phyloP scores from a whole-genome alignment of 2,113 vertebrate genomes.

The Pollimyrus isidori region DNA sequence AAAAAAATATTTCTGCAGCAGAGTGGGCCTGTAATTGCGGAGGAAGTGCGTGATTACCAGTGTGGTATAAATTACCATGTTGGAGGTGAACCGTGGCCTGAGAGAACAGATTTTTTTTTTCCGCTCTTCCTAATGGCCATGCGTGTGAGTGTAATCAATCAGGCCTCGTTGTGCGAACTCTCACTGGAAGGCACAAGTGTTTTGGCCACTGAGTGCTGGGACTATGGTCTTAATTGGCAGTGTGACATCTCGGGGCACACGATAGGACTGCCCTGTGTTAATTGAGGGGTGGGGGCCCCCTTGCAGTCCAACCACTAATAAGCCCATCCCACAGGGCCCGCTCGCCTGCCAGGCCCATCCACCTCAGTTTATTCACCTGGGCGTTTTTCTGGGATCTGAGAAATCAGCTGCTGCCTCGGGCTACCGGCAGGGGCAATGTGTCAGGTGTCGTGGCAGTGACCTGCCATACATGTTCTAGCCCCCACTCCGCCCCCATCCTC shows the following conservation, averaged over 20 bases:
- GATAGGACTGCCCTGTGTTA: constrained; percentile 40
- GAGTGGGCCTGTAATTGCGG: constrained; percentile 37
- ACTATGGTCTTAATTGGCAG: constrained; percentile 49
- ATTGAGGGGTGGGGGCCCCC: constrained; percentile 26
- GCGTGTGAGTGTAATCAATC: constrained; percentile 14
- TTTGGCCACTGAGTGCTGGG: constrained; percentile 26
- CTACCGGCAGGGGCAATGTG: neutral
- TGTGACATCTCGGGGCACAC: constrained; percentile 35
- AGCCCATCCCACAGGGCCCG: neutral
- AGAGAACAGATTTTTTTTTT: neutral
- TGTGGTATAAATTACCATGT: neutral
- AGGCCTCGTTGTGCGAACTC: constrained; percentile 11
- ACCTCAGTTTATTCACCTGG: neutral
- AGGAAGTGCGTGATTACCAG: constrained; percentile 36
- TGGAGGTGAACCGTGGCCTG: constrained; percentile 12
- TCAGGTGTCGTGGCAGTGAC: constrained; percentile 28
- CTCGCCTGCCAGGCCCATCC: neutral
- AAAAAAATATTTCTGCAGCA: constrained; percentile 41
- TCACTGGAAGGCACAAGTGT: neutral
- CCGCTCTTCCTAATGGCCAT: constrained; percentile 14
- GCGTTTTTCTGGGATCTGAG: constrained; percentile 37
- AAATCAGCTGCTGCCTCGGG: constrained; percentile 33
- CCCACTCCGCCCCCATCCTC: constrained; percentile 49
- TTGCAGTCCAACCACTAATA: constrained; percentile 2
- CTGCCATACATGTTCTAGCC: constrained; percentile 49